Base-by-base conservation (phyloP, 2,888 invertebrate species). In the Tupiocoris notatus region DNA sequence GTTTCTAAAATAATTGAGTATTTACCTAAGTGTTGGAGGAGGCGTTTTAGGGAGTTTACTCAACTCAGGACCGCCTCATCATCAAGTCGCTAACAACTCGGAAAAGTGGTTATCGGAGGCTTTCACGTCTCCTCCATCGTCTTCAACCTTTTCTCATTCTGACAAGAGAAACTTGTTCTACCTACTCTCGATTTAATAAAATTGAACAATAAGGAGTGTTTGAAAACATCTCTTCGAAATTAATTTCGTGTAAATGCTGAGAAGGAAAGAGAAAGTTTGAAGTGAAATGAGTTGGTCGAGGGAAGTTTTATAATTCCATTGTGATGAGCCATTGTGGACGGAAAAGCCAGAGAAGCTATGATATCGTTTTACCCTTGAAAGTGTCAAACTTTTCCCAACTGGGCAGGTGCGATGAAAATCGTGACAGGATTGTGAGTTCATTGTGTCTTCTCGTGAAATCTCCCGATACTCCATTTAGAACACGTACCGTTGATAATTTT, bases 191-290 rank as follows among this genome's bases (percentile, higher is more conserved):
- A 70, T 70, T 70, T 70, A 70, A 70, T 70, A 58, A 70, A 70
- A 58, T 70, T 24, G 59, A 70, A 70, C 70, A 70, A 70, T 70
- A 70, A n/a, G 70, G 70, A 70, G 59, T 70, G 70, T 70, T 70
- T 70, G 70, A 61, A 70, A 59, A 70, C 68, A 22, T 58, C 59
- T 24, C 70, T 70, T 59, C 25, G 17, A 59, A 70, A 70, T 70
- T 70, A 70, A 70, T 70, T 70, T 70, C 59, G 59, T 24, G 70
- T 70, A 70, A 70, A 70, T 70, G 70, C 39, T 3, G 39, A 39
- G 39, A 70, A 59, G 70, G 59, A 18, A 58, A 21, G 67, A 70
- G 70, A 25, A 57, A 70, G 70, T 70, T 70, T 58, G 18, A 59
- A 59, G 70, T 70, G 70, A 59, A 70, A 70, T 70, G 70, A 70